Evolutionary conservation across 64 coral and sea anemone genomes (phyloP).

Genomic region (Astreopora myriophthalma): DNA sequence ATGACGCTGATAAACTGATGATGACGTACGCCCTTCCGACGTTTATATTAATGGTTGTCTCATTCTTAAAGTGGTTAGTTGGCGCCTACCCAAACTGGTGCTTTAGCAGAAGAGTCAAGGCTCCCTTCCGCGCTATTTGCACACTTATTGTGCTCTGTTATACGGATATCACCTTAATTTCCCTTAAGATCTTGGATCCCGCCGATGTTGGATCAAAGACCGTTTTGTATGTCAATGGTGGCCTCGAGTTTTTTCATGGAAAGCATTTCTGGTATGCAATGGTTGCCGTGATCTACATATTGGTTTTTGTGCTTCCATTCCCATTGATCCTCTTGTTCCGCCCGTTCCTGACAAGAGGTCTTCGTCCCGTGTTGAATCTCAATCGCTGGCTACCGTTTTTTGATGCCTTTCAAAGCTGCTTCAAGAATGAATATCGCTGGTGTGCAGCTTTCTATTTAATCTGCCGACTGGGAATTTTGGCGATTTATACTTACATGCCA

Average conservation of each 20-base stretch:
- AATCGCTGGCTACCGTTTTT: slow-evolving; percentile 28
- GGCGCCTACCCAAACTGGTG: slow-evolving; percentile 51
- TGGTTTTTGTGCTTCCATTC: slow-evolving; percentile 31
- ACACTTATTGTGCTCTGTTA: slow-evolving; percentile 88
- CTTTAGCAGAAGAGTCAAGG: slow-evolving; percentile 45
- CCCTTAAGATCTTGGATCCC: slow-evolving; percentile 50
- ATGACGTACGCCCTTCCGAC: slow-evolving; percentile 47
- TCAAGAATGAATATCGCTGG: slow-evolving; percentile 75
- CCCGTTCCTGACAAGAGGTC: not conserved
- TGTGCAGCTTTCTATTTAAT: slow-evolving; percentile 84
- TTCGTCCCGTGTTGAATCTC: slow-evolving; percentile 21
- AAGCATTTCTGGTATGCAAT: slow-evolving; percentile 68
- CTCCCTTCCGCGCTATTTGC: slow-evolving; percentile 74
- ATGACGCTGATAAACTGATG: slow-evolving; percentile 80
- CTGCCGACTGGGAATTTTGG: slow-evolving; percentile 49
- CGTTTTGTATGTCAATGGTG: slow-evolving; percentile 41
- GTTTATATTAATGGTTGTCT: not conserved
- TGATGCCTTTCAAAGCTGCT: slow-evolving; percentile 52
- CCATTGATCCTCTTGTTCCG: slow-evolving; percentile 55
- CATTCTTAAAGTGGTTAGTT: slow-evolving; percentile 3
- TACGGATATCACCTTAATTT: slow-evolving; percentile 74
- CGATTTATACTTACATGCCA: slow-evolving; percentile 22
- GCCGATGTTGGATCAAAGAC: slow-evolving; percentile 37
- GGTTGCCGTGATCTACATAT: not conserved
- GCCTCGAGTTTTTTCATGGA: slow-evolving; percentile 42